Conservation (phyloP, 2,113 vertebrate species). For the Arvicanthis niloticus region DNA sequence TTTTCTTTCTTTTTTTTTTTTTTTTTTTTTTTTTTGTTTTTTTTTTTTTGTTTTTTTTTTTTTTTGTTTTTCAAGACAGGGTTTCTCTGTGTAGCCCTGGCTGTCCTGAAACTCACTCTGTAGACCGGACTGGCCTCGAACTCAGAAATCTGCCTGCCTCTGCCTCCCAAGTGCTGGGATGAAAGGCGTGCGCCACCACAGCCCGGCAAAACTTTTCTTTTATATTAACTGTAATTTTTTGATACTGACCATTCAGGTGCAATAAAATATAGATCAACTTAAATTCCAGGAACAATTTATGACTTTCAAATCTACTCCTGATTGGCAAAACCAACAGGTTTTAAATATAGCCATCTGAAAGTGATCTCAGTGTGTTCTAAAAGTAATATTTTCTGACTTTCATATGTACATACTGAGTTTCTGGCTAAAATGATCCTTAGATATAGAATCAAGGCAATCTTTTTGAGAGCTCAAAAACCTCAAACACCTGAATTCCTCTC, state of each 20-base stretch:
- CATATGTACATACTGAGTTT: neutral
- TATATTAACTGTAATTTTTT: neutral
- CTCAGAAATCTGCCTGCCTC: too few relatives aligned
- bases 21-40: too few relatives aligned
- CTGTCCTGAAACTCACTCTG: too few relatives aligned
- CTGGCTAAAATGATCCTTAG: neutral
- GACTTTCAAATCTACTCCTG: neutral
- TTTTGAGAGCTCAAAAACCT: too few relatives aligned
- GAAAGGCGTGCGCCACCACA: too few relatives aligned
- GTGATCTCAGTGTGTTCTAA: neutral
- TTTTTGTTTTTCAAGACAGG: too few relatives aligned
- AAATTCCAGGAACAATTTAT: constrained; percentile 8
- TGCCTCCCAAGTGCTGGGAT: too few relatives aligned
- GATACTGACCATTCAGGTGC: neutral
- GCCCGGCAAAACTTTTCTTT: constrained; percentile 7
- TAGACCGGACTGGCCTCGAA: too few relatives aligned
- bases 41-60: too few relatives aligned
- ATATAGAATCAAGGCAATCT: neutral
- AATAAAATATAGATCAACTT: neutral
- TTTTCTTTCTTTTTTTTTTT: too few relatives aligned
- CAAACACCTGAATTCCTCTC: neutral
- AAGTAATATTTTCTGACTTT: constrained; percentile 2
- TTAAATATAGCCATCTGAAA: neutral
- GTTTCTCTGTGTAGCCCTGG: too few relatives aligned
- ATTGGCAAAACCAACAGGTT: neutral